These are phyloP conservation scores for Stichodactyla helianthus DNA, from an alignment of 64 coral and sea anemone genomes.

Conservation along the genomic window DNA sequence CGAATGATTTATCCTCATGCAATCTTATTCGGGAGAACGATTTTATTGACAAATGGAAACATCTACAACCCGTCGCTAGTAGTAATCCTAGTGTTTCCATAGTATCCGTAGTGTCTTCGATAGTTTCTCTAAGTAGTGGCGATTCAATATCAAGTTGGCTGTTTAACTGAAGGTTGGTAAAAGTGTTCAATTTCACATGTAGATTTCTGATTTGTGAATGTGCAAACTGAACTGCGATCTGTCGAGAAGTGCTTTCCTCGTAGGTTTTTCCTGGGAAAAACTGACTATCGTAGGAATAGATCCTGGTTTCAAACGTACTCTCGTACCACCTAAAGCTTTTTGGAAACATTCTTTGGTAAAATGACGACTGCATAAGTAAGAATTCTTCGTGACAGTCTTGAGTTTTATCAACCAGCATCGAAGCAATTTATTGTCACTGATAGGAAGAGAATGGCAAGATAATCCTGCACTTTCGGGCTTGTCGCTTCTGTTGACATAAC, in stretches of 20 bases:
- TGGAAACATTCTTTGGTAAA: neutral
- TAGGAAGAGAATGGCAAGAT: conserved; percentile 33
- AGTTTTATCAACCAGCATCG: conserved; percentile 9
- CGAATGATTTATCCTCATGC: neutral
- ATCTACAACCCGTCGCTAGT: neutral
- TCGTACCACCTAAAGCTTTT: too few relatives aligned
- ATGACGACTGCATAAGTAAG: conserved; percentile 18
- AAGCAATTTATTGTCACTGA: neutral
- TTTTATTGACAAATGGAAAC: conserved; percentile 28
- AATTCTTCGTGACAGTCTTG: conserved; percentile 14
- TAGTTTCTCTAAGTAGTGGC: too few relatives aligned
- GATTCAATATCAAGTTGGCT: too few relatives aligned
- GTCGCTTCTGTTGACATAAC: conserved; percentile 33
- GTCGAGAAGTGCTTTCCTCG: too few relatives aligned
- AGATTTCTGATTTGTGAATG: neutral
- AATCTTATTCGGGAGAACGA: neutral
- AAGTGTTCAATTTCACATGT: too few relatives aligned
- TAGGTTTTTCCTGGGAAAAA: too few relatives aligned
- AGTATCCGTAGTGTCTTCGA: too few relatives aligned
- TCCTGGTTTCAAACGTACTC: too few relatives aligned
- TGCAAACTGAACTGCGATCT: neutral
- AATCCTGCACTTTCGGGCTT: conserved; percentile 12
- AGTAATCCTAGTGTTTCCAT: too few relatives aligned
- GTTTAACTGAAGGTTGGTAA: too few relatives aligned
- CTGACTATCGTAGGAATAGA: too few relatives aligned